Evolutionary conservation across 2,888 invertebrate genomes (phyloP).

Genomic region (Lottia gigantea): DNA sequence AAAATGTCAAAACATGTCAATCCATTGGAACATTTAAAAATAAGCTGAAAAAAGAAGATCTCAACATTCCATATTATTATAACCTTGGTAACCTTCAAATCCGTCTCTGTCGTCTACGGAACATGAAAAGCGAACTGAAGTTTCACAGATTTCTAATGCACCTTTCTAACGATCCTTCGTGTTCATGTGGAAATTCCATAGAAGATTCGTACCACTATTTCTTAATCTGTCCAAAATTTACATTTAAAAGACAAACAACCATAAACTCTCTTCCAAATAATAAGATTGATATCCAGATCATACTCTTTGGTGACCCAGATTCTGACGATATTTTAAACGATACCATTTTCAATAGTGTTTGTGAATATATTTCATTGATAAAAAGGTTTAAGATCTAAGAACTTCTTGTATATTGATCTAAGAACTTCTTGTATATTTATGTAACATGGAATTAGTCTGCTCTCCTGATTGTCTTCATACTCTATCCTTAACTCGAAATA

Average conservation of each 20-base stretch:
- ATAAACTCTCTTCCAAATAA: no score
- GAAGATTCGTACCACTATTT: background rate
- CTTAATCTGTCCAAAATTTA: conserved; percentile 2
- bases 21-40: background rate
- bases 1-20: background rate
- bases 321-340: no score
- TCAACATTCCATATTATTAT: background rate
- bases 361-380: no score
- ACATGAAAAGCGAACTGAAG: background rate
- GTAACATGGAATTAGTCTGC: no score
- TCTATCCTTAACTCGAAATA: no score
- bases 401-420: no score
- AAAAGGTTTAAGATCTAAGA: no score
- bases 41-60: background rate
- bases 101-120: background rate
- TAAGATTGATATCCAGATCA: no score
- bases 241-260: background rate
- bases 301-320: no score
- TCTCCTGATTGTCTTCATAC: no score
- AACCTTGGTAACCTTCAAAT: background rate
- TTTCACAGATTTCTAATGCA: background rate
- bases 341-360: no score
- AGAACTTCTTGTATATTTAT: no score
- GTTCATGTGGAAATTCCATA: background rate
- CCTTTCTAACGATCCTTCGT: background rate